Base-by-base conservation (phyloP, 2,113 vertebrate species). In the Otus sunia region DNA sequence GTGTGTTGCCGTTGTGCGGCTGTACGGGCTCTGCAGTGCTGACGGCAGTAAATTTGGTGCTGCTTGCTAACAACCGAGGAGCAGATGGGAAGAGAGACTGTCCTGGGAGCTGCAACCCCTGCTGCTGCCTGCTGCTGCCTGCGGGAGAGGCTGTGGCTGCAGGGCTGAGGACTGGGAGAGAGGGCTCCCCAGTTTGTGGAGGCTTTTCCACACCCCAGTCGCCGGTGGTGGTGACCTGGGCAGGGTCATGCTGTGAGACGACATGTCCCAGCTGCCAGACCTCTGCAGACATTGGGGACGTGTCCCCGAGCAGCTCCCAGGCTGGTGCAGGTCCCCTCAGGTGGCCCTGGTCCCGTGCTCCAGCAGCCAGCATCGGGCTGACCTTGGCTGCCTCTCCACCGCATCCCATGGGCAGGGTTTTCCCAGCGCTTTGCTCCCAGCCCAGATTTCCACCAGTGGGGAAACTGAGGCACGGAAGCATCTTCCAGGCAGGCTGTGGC, bases 241-340 rank as follows among this genome's bases (percentile, higher is more conserved):
- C 43, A 21, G 64, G 2, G 2, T 8, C 3, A 5, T 6, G 43
- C 27, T 18, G 39, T 21, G 34, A 47, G 34, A 23, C 2, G 25
- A 37, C 45, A 7, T 0, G 3, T 41, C 59, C 39, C 47, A n/a
- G 49, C 23, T 3, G 2, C 49, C 2, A 2, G 39, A 23, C 4
- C 15, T 10, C 72, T 17, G 55, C 0, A 4, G 39, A 15, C 25
- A 7, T 7, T 1, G 3, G n/a, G 27, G 15, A n/a, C 16, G 0
- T 19, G 82, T 55, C 41, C 52, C 66, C 0, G 1, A 5, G 34
- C 23, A 23, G 43, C 12, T 25, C 30, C 49, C 22, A 22, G 73
- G 21, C 39, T 32, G 50, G 9, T 9, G 37, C 4, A 3, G 32
- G 29, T 53, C 37, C 49, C 53, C 60, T 21, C 3, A 3, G 50